phyloP scores from a whole-genome alignment of 2,888 invertebrate species.

The Habrosyne pyritoides region DNA sequence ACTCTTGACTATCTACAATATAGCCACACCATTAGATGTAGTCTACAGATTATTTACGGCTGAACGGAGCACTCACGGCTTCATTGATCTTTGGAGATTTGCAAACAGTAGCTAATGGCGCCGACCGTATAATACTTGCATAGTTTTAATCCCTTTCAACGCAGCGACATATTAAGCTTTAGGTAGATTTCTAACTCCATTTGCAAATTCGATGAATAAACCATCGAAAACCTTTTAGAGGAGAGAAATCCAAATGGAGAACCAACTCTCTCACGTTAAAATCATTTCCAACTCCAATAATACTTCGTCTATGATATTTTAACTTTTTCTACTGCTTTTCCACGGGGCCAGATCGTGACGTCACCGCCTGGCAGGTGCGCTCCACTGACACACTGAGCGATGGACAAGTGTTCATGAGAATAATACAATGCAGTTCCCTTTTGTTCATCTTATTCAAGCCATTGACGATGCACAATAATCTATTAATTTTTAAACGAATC shows the following conservation, averaged over 20 bases:
- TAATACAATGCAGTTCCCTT: constrained; percentile 35
- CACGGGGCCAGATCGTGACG: constrained; percentile 24
- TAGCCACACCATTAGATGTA: background rate
- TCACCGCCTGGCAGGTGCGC: constrained; percentile 45
- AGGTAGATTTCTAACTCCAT: too few species aligned
- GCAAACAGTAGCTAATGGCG: background rate
- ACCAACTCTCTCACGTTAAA: background rate
- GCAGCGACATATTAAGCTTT: background rate
- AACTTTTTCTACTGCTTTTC: constrained; percentile 12
- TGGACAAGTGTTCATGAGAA: constrained; percentile 35
- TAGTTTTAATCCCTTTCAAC: background rate
- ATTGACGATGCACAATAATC: constrained; percentile 45
- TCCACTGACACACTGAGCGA: constrained; percentile 50
- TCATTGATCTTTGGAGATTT: background rate
- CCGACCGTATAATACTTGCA: background rate
- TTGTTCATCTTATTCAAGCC: constrained; percentile 45
- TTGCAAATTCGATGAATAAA: background rate
- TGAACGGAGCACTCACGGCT: background rate
- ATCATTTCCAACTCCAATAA: background rate
- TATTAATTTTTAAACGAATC: constrained; percentile 21
- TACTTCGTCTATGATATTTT: background rate
- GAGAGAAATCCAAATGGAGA: background rate
- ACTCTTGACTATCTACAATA: too few species aligned
- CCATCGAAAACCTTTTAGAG: background rate
- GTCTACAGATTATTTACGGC: background rate